A percentile compares a stretch with the other conserved stretches of the same genome.
Evolutionary conservation across 2,797 vertebrate genomes (phyloP).

Genomic region (Tokudaia tokunoshimensis): DNA sequence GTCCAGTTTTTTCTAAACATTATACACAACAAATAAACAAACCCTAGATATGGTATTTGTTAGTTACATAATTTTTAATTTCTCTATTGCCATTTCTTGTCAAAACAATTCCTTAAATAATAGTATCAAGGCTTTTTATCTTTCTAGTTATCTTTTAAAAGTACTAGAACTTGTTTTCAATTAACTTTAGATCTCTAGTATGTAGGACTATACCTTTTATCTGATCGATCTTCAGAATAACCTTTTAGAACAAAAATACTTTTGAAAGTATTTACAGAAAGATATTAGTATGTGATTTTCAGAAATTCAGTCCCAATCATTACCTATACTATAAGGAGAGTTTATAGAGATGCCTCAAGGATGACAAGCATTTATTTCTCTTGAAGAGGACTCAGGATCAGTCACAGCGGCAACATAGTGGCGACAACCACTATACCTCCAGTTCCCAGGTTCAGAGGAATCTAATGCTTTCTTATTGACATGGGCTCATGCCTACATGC

Average conservation of each 20-base stretch:
- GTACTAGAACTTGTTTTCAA: neutral
- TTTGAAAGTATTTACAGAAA: neutral
- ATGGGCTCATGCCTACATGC: too few relatives aligned
- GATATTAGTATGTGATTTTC: neutral
- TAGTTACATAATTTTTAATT: neutral
- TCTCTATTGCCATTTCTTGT: neutral
- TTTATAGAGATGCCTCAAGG: neutral
- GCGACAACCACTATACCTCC: neutral
- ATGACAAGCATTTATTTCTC: neutral
- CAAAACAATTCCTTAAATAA: neutral
- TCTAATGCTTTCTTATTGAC: neutral
- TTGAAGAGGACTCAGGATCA: neutral
- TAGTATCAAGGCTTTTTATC: neutral
- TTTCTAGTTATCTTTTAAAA: neutral
- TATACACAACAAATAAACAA: neutral
- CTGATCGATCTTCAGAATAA: neutral
- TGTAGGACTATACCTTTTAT: neutral
- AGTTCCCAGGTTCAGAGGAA: neutral
- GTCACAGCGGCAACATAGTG: neutral
- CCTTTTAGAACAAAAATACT: neutral
- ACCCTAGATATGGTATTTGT: neutral
- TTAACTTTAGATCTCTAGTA: neutral
- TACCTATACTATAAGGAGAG: neutral
- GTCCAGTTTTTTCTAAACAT: neutral
- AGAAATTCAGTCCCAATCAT: neutral